These are phyloP conservation scores for Sterrhoptilus dennistouni DNA, from an alignment of 2,113 vertebrate species.

Conservation along the genomic window DNA sequence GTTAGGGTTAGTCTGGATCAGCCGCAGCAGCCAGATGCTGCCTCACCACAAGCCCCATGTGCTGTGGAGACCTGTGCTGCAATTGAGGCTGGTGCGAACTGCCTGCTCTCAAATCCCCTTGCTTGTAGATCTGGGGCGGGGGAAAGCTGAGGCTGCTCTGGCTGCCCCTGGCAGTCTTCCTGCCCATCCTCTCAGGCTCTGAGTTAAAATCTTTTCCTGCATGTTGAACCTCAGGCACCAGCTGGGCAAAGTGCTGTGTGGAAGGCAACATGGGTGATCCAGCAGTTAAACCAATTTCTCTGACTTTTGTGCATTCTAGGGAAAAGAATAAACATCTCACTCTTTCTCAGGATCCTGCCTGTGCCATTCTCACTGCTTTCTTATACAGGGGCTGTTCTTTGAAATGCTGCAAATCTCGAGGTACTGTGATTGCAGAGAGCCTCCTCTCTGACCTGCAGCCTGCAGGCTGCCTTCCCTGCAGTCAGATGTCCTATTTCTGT, in stretches of 20 bases:
- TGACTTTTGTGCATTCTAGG: background rate
- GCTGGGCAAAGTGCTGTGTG: background rate
- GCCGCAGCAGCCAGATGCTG: background rate
- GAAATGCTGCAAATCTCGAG: background rate
- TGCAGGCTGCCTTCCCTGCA: background rate
- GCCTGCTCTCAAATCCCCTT: background rate
- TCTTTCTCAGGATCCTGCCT: background rate
- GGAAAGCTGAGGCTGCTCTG: background rate
- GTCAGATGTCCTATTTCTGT: background rate
- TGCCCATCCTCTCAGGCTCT: background rate
- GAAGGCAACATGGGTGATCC: background rate
- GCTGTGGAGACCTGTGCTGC: background rate
- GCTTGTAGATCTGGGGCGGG: too few relatives aligned
- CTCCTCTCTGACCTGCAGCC: background rate
- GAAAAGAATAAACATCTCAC: background rate
- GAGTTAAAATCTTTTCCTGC: background rate
- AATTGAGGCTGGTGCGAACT: fast-evolving
- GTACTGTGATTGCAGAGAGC: background rate
- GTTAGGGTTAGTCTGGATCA: background rate
- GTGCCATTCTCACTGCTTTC: background rate
- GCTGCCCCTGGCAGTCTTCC: background rate
- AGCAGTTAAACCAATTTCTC: background rate
- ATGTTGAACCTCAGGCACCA: background rate
- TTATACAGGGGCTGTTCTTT: background rate
- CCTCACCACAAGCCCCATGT: background rate